Percentiles rank a stretch among this genome's conserved stretches.
These are phyloP conservation scores for Synergus laeviventris DNA, from an alignment of 2,888 invertebrate genomes.

Conservation along the genomic window DNA sequence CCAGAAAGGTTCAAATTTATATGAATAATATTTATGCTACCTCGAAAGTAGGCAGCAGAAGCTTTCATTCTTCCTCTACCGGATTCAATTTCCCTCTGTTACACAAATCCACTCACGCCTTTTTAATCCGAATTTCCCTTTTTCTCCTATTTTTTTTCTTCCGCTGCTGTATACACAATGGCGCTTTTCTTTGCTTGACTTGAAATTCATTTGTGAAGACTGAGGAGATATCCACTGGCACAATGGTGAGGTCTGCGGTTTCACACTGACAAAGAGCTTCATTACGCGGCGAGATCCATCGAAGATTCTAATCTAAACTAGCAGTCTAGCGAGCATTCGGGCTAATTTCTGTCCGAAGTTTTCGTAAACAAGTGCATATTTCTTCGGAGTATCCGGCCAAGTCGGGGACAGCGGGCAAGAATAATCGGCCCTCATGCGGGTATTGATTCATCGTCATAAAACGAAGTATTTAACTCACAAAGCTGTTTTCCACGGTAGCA, in stretches of 20 bases:
- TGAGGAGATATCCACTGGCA: constrained; percentile 5
- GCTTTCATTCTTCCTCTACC: neutral
- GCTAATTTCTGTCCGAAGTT: constrained; percentile 45
- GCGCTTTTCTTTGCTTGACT: neutral
- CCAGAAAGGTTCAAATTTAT: constrained; percentile 69
- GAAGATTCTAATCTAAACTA: constrained; percentile 37
- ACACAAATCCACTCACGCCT: neutral
- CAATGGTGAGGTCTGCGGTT: constrained; percentile 21
- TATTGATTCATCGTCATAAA: neutral
- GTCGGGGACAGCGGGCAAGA: neutral
- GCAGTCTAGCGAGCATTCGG: constrained; percentile 5
- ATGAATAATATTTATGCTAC: constrained; percentile 70
- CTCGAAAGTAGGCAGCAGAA: too few relatives aligned
- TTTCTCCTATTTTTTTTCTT: constrained; percentile 1
- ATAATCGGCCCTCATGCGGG: neutral
- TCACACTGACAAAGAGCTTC: constrained; percentile 16
- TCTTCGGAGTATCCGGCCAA: constrained; percentile 42
- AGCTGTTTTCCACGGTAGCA: neutral
- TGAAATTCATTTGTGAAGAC: constrained; percentile 27
- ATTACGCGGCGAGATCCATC: constrained; percentile 17
- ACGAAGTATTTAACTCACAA: neutral
- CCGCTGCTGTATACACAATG: constrained; percentile 32
- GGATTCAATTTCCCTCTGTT: constrained; percentile 42
- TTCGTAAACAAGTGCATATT: constrained; percentile 62
- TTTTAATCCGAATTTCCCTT: neutral